Evolutionary conservation across 2,888 invertebrate species (phyloP).

Genomic region (Lysandra coridon): DNA sequence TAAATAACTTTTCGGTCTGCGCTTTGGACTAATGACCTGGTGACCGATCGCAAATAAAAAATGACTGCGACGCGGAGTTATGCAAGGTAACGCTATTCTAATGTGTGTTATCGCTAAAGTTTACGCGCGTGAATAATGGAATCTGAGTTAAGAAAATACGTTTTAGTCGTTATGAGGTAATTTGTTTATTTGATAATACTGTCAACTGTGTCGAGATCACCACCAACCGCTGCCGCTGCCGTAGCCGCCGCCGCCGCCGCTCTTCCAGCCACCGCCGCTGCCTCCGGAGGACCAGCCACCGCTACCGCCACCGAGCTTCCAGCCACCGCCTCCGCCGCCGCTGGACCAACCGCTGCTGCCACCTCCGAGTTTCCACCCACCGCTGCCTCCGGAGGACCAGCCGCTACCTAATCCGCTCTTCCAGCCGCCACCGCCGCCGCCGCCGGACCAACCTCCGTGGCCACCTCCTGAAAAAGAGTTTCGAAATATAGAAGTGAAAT

Average conservation of each 20-base stretch:
- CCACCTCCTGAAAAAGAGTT: constrained; percentile 33
- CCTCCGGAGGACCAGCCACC: constrained; percentile 43
- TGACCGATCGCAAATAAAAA: neutral
- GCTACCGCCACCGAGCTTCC: constrained; percentile 7
- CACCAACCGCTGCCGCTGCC: constrained; percentile 43
- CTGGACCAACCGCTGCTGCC: constrained; percentile 47
- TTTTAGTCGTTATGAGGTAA: constrained; percentile 50
- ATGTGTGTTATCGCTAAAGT: neutral
- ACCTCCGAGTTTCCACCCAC: constrained; percentile 53
- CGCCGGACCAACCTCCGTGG: constrained; percentile 38
- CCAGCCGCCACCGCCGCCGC: constrained; percentile 47
- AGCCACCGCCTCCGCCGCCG: constrained; percentile 40
- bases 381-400: constrained; percentile 52
- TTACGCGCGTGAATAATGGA: neutral
- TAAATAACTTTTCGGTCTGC: neutral
- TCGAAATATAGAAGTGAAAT: neutral
- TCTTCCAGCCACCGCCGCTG: constrained; percentile 43
- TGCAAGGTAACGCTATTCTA: neutral
- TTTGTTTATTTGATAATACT: constrained; percentile 57
- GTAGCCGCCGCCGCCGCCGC: constrained; percentile 44
- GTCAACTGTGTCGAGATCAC: constrained; percentile 50
- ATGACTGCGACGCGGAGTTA: neutral
- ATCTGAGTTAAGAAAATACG: constrained; percentile 41
- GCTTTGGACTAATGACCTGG: neutral
- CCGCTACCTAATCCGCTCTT: constrained; percentile 48